These are phyloP conservation scores for Hypocryptadius cinnamomeus DNA, from an alignment of 2,113 vertebrate genomes.

Conservation along the genomic window DNA sequence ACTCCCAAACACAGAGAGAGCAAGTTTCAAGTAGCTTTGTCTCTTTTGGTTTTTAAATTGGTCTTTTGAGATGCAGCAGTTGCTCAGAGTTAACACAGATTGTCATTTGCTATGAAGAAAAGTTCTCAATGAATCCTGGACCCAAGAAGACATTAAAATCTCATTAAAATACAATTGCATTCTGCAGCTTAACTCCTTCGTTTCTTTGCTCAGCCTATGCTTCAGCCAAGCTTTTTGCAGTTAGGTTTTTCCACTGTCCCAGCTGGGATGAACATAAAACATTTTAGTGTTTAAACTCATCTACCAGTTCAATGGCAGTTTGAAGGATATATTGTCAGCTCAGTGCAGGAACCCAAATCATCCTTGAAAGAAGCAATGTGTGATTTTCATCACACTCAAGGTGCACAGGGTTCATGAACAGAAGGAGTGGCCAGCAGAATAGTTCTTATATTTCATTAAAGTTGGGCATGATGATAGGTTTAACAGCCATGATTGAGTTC, in stretches of 20 bases:
- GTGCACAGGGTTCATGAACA: not conserved
- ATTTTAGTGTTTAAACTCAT: not conserved
- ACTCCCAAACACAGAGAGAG: fast-evolving
- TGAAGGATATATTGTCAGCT: not conserved
- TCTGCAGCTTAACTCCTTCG: not conserved
- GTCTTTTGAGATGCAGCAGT: not conserved
- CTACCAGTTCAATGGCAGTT: not conserved
- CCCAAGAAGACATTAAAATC: not conserved
- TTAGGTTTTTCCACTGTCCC: not conserved
- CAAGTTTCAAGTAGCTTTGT: not conserved
- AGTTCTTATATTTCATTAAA: not conserved
- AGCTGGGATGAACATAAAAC: not conserved
- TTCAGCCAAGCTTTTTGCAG: not conserved
- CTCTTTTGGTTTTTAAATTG: not conserved
- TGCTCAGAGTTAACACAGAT: not conserved
- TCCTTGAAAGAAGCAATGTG: fast-evolving
- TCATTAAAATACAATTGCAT: not conserved
- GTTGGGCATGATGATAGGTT: not conserved
- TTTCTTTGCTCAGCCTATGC: not conserved
- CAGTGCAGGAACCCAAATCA: not conserved
- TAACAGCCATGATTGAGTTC: not conserved
- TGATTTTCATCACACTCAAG: not conserved
- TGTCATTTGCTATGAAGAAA: not conserved
- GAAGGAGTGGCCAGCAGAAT: not conserved
- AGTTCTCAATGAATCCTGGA: not conserved